phyloP scores from a whole-genome alignment of 2,888 invertebrate species.

The Callyntrura guangdongensis region DNA sequence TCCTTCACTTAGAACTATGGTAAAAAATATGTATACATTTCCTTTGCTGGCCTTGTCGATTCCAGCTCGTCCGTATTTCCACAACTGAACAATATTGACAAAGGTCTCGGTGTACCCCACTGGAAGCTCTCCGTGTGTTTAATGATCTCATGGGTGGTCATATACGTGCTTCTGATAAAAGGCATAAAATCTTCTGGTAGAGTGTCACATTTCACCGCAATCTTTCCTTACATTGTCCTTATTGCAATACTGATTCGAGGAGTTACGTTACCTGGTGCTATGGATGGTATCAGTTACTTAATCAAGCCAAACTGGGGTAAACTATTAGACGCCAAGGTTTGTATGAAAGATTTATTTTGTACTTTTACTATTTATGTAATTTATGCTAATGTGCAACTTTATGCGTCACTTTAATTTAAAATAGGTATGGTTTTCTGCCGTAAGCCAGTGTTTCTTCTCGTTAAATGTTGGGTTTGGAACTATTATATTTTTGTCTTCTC shows the following conservation, averaged over 20 bases:
- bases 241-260: constrained; percentile 90
- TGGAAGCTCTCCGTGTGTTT: constrained; percentile 91
- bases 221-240: constrained; percentile 94
- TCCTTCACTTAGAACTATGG: too few relatives aligned
- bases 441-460: constrained; percentile 93
- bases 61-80: constrained; percentile 50
- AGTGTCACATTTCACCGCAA: constrained; percentile 94
- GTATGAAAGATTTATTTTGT: neutral
- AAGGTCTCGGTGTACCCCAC: constrained; percentile 87
- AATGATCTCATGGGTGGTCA: constrained; percentile 89
- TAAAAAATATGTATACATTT: neutral
- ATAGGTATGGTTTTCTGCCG: constrained; percentile 93
- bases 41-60: neutral
- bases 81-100: constrained; percentile 51
- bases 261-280: constrained; percentile 89
- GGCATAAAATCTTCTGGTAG: constrained; percentile 93
- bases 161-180: constrained; percentile 90
- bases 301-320: constrained; percentile 92
- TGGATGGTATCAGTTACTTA: constrained; percentile 91
- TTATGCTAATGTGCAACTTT: too few relatives aligned
- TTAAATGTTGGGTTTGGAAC: constrained; percentile 91
- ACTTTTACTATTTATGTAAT: neutral
- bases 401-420: too few relatives aligned
- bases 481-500: constrained; percentile 92
- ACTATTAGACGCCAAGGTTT: constrained; percentile 88